These are phyloP conservation scores for Apis mellifera DNA, from an alignment of 1,140 invertebrate species.

Conservation along the genomic window Amel_HAv3.1 CM009932.2:10661501-10662000, in stretches of 20 bases:
- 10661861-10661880: constrained; percentile 81
- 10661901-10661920: constrained; percentile 80
- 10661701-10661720: constrained; percentile 81
- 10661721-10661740: constrained; percentile 79
- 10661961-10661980: constrained; percentile 56
- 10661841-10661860: constrained; percentile 83
- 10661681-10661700: constrained; percentile 81
- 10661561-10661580: constrained; percentile 27
- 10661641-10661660: constrained; percentile 79
- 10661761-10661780: constrained; percentile 16
- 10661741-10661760: constrained; percentile 55
- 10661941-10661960: constrained; percentile 14
- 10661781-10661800: constrained; percentile 77
- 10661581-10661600: constrained; percentile 75
- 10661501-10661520: no score
- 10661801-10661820: constrained; percentile 79
- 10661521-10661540: background rate
- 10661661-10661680: constrained; percentile 82
- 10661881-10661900: constrained; percentile 79
- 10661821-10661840: constrained; percentile 77
- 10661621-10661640: constrained; percentile 80
- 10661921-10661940: constrained; percentile 77
- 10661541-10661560: constrained; percentile 33
- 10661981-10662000: constrained; percentile 44
- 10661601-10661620: constrained; percentile 82